Conservation (phyloP, 2,113 vertebrate genomes). For the Tauraco erythrolophus region DNA sequence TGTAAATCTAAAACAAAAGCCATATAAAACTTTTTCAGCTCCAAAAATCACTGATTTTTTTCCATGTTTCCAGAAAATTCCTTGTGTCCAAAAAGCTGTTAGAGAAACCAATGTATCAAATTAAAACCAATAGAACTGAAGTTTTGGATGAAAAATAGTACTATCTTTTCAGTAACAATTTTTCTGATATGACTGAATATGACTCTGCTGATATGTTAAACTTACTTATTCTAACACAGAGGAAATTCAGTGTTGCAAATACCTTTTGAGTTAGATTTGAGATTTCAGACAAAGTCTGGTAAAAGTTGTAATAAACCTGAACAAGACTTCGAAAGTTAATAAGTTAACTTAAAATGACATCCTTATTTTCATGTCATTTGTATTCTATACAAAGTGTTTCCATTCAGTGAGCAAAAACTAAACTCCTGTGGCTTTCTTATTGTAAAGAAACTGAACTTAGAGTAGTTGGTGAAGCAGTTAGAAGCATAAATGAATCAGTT, state of each 20-base stretch:
- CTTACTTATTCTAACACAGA: background rate
- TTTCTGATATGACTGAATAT: background rate
- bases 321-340: background rate
- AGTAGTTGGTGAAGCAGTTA: background rate
- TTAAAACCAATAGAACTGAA: background rate
- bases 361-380: background rate
- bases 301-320: background rate
- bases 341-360: background rate
- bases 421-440: background rate
- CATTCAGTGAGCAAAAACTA: background rate
- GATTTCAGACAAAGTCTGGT: background rate
- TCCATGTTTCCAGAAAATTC: background rate
- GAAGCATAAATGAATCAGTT: background rate
- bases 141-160: background rate
- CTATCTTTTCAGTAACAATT: background rate
- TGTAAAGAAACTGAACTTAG: background rate
- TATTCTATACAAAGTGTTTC: background rate
- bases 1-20: background rate
- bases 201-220: background rate
- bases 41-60: background rate
- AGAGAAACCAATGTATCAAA: background rate
- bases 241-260: background rate
- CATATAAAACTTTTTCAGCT: background rate
- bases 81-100: background rate
- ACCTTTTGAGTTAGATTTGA: background rate